Percentiles rank a stretch among this genome's conserved stretches.
Evolutionary conservation across 2,888 invertebrate species (phyloP).

Genomic region (Synanthedon tipuliformis): DNA sequence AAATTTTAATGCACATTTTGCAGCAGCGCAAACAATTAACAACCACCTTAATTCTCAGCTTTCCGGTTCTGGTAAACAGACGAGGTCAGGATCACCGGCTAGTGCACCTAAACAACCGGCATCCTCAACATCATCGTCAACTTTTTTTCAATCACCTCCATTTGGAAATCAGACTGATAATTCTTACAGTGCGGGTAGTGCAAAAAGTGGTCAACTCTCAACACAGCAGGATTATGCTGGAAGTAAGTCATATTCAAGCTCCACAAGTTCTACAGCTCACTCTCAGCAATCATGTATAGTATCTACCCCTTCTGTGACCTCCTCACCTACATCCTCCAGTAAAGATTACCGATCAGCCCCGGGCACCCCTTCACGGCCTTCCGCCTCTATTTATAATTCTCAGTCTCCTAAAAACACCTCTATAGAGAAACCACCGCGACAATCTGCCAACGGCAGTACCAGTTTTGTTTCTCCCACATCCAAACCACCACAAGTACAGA

Average conservation of each 20-base stretch:
- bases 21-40: slow-evolving; percentile 72
- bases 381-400: slow-evolving; percentile 51
- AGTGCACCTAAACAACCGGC: slow-evolving; percentile 65
- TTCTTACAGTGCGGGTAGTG: slow-evolving; percentile 68
- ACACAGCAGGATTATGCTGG: slow-evolving; percentile 69
- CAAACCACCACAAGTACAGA: slow-evolving; percentile 72
- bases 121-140: slow-evolving; percentile 65
- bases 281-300: slow-evolving; percentile 81
- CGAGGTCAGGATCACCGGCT: slow-evolving; percentile 67
- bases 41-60: slow-evolving; percentile 76
- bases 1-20: slow-evolving; percentile 78
- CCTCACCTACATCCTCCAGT: slow-evolving; percentile 59
- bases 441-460: slow-evolving; percentile 40
- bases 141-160: slow-evolving; percentile 75
- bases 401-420: slow-evolving; percentile 49
- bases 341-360: slow-evolving; percentile 76
- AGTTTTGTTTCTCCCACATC: slow-evolving; percentile 69
- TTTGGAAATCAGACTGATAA: slow-evolving; percentile 71
- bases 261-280: slow-evolving; percentile 69
- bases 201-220: slow-evolving; percentile 65
- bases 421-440: slow-evolving; percentile 46
- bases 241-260: slow-evolving; percentile 72
- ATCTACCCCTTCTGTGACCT: slow-evolving; percentile 72
- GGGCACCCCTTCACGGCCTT: slow-evolving; percentile 57
- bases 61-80: slow-evolving; percentile 67